Conservation (phyloP, 2,113 vertebrate genomes). For the Trichomycterus rosablanca region DNA sequence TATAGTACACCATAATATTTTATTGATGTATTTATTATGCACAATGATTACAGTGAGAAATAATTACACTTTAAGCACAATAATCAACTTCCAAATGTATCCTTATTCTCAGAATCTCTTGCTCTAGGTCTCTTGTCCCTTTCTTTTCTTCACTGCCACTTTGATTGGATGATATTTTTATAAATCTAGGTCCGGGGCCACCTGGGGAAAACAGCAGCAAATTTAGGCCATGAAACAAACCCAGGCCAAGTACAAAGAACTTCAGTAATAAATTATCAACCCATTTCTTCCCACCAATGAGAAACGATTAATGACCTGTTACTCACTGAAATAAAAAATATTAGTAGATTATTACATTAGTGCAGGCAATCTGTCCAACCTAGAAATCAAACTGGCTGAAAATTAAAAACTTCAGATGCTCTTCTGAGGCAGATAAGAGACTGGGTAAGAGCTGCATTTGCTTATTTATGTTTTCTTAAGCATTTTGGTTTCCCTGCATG, state of each 20-base stretch:
- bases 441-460: conserved; percentile 20
- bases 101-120: conserved; percentile 29
- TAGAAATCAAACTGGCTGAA: neutral
- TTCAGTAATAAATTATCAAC: conserved; percentile 32
- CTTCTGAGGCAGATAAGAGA: conserved; percentile 5
- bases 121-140: conserved; percentile 47
- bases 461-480: conserved; percentile 3
- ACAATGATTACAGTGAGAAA: neutral
- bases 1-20: too few relatives aligned
- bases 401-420: neutral
- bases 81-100: conserved; percentile 31
- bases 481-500: conserved; percentile 4
- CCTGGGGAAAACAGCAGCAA: conserved; percentile 71
- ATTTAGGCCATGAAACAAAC: conserved; percentile 63
- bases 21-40: neutral
- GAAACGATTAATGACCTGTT: conserved; percentile 16
- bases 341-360: neutral
- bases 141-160: conserved; percentile 57
- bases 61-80: neutral
- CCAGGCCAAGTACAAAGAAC: conserved; percentile 44
- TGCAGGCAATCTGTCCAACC: neutral
- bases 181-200: conserved; percentile 72
- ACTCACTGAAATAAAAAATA: neutral
- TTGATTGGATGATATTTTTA: conserved; percentile 77
- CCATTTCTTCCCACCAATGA: conserved; percentile 16